Percentiles rank a stretch among this genome's conserved stretches.
Evolutionary conservation across 2,888 invertebrate species (phyloP).

Genomic region (Chymomyza procnemis): DNA sequence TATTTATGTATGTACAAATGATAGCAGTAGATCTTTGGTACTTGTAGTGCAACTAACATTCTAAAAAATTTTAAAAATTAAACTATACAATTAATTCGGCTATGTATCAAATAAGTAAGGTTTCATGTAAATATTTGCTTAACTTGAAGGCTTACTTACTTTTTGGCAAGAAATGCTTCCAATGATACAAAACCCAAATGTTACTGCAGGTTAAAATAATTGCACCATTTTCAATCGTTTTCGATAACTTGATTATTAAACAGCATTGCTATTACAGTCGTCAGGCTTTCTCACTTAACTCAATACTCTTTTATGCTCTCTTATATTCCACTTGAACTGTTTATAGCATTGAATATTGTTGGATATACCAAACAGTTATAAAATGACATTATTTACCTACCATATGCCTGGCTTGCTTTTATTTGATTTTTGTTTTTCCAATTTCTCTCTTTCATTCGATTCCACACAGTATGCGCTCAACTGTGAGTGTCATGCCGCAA

Average conservation of each 20-base stretch:
- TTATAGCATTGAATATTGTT: not conserved
- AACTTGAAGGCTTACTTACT: too few species aligned
- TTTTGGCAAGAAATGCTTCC: too few species aligned
- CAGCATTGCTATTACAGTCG: not conserved
- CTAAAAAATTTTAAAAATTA: too few species aligned
- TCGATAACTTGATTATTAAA: not conserved
- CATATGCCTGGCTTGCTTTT: constrained; percentile 44
- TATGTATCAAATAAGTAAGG: too few species aligned
- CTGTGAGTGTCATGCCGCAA: constrained; percentile 70
- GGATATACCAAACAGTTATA: not conserved
- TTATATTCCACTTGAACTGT: not conserved
- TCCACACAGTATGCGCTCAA: constrained; percentile 50
- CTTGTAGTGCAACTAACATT: too few species aligned
- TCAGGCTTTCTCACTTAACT: not conserved
- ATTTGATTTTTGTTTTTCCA: constrained; percentile 54
- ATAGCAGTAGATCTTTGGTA: too few species aligned
- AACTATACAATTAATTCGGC: too few species aligned
- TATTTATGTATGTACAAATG: too few species aligned
- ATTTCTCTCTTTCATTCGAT: not conserved
- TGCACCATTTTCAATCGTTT: not conserved
- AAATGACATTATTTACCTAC: constrained; percentile 20
- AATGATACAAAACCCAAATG: too few species aligned
- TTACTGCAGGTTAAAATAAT: too few species aligned
- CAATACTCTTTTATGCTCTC: not conserved
- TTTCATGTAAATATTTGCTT: too few species aligned